A percentile compares a stretch with the other conserved stretches of the same genome.
Evolutionary conservation across 2,888 invertebrate species (phyloP).

Genomic region (Parascotia fuliginaria): DNA sequence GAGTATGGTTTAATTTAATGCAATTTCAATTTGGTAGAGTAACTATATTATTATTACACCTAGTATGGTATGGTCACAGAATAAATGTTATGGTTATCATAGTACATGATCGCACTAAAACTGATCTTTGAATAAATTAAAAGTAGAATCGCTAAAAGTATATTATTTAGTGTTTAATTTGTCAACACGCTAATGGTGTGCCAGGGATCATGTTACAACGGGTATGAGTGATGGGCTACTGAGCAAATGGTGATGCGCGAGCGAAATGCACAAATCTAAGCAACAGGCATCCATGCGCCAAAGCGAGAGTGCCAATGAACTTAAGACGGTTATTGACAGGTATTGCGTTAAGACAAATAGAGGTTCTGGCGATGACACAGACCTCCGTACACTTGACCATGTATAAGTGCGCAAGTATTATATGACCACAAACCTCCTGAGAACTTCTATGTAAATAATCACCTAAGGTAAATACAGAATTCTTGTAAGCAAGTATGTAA

Average conservation of each 20-base stretch:
- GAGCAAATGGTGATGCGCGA: constrained; percentile 65
- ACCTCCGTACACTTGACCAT: constrained; percentile 81
- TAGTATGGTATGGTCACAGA: too few relatives aligned
- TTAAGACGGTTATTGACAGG: constrained; percentile 83
- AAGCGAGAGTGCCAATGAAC: constrained; percentile 84
- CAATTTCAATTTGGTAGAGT: too few relatives aligned
- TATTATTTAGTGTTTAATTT: constrained; percentile 75
- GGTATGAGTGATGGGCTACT: constrained; percentile 74
- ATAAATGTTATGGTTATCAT: neutral
- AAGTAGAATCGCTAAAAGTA: constrained; percentile 63
- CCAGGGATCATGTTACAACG: constrained; percentile 75
- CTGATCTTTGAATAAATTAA: neutral
- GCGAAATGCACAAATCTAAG: constrained; percentile 79
- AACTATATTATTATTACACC: too few relatives aligned
- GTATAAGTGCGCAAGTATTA: constrained; percentile 52
- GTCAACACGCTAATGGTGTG: constrained; percentile 81
- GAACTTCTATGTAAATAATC: constrained; percentile 80
- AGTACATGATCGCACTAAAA: neutral
- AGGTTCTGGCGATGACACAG: constrained; percentile 78
- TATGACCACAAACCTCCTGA: constrained; percentile 78
- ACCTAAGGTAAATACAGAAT: constrained; percentile 76
- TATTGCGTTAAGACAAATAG: constrained; percentile 85
- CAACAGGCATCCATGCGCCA: constrained; percentile 82
- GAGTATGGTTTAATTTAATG: too few relatives aligned
- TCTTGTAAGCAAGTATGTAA: constrained; percentile 68